Conservation (phyloP, 2,797 vertebrate species). For the Mycteria americana region DNA sequence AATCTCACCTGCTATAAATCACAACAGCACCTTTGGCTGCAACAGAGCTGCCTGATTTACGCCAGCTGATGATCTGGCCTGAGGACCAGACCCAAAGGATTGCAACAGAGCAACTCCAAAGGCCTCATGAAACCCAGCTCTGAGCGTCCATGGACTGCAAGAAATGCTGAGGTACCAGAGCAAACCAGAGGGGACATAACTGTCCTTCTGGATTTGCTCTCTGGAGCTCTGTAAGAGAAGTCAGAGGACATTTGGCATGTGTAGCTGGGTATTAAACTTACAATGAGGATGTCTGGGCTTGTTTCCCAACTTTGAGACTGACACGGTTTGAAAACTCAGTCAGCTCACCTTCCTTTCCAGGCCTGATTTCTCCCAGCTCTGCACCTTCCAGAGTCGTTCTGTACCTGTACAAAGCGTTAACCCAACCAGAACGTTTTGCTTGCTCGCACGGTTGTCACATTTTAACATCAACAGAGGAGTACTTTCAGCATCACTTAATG, state of each 20-base stretch:
- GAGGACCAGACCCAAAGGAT: background rate
- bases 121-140: background rate
- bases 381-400: background rate
- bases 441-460: background rate
- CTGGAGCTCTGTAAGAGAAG: background rate
- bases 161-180: background rate
- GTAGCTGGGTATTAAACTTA: background rate
- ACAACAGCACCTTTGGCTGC: background rate
- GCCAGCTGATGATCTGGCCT: background rate
- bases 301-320: background rate
- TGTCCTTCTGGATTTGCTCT: background rate
- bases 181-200: background rate
- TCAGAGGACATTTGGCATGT: background rate
- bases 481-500: slow-evolving; percentile 11
- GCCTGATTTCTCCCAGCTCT: background rate
- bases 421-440: slow-evolving; percentile 27
- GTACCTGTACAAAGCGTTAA: background rate
- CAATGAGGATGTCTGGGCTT: background rate
- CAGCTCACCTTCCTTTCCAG: background rate
- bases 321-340: background rate
- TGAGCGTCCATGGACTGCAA: background rate
- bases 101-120: too few species aligned
- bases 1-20: background rate
- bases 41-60: background rate
- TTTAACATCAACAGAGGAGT: background rate